Evolutionary conservation across 2,113 vertebrate species (phyloP), one percentile per base, ranked within the genome.

Genomic region (Microcebus tavaratra): DNA sequence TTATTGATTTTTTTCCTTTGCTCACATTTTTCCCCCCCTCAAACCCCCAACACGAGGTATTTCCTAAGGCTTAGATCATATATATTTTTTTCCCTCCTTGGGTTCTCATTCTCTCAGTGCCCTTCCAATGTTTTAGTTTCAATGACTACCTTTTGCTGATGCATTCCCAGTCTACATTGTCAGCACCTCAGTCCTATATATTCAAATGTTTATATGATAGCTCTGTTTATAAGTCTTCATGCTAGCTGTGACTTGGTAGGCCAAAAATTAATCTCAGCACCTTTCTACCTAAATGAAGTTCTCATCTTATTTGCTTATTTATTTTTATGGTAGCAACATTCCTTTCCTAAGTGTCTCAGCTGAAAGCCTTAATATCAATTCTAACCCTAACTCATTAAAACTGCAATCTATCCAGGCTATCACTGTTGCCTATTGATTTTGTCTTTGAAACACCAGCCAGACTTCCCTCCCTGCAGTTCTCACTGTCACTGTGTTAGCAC

Each of bases 261-360:
- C 20, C 34, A 68, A 48, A 83, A 93, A 88, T 78, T 61, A 93
- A 78, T 75, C 50, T 75, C n/a, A 65, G 53, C 6, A 79, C 11
- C 12, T 50, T 96, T 81, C 25, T 10, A 95, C 31, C 18, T 68
- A 90, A 90, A 67, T 57, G 63, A 90, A 95, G 84, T 59, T 89
- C 48, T n/a, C 39, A 81, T 39, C 5, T 59, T 94, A 27, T 76
- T 73, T 59, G 10, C 29, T 61, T 83, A 25, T 73, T 78, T 42
- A 42, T 85, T 83, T 95, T 88, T 81, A 78, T 18, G 9, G 17
- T n/a, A 84, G 14, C 50, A 63, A 75, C 9, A 88, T 9, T 48
- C 82, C 29, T 75, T 75, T 45, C 79, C n/a, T 75, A 95, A 86
- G 59, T 50, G 18, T 94, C 36, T 65, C 42, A 91, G 50, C 21